Base-by-base conservation (phyloP, 92 coral and sea anemone species). In the Zoanthus sansibaricus region DNA sequence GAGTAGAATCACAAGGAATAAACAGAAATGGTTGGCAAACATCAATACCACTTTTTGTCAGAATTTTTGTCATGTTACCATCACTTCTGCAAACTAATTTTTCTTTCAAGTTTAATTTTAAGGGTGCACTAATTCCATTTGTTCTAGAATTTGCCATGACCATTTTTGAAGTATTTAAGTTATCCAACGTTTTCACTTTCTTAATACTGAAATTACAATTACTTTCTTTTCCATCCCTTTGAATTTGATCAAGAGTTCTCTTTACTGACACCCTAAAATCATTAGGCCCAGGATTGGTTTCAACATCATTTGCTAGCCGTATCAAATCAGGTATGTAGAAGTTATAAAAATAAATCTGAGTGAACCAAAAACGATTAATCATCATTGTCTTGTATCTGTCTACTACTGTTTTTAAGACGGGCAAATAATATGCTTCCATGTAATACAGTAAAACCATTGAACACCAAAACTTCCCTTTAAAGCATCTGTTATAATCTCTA, bases 311-410 rank as follows among this genome's bases (percentile, higher is more conserved):
- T 42, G 75, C 75, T 71, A 71, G 75, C 47, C 75, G 44, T 70
- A 70, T 70, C 75, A 70, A 70, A 70, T 70, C 75, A 71, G 75
- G 75, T 31, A 71, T 71, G 75, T 71, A 71, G 47, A 71, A 71
- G 75, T 42, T 31, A 71, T 31, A 71, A 71, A 71, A 42, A 42
- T 71, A 71, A 9, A 71, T 71, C 47, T 71, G 75, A 31, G 75
- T 71, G 44, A 71, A 18, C 75, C 75, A 71, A 42, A 71, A 71
- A 42, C 75, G 75, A 71, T 71, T 71, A 31, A 71, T 71, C 44
- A 42, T 71, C 75, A 71, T 71, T 42, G 47, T 71, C 75, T 71
- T 42, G 47, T 71, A 71, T 31, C 47, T 31, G 44, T 71, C 47
- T 31, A 71, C 75, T 31, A 14, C 47, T 42, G 45, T 71, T 71